Base-by-base conservation (phyloP, 2,113 vertebrate species). In the Oceanites oceanicus region DNA sequence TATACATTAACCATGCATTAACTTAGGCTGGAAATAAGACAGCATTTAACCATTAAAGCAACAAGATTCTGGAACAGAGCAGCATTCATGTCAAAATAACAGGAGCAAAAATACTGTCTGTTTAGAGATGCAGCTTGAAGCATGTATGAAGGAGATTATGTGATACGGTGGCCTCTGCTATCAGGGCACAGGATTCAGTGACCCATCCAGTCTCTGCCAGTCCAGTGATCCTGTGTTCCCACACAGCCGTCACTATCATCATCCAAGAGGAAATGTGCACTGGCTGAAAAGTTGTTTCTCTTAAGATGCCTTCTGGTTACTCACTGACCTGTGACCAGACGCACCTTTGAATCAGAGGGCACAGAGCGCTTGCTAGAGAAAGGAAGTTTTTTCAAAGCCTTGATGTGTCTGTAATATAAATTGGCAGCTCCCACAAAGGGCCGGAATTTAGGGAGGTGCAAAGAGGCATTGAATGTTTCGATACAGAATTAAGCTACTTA, bases 171-270 rank as follows among this genome's bases (percentile, higher is more conserved):
- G 63, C 49, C 72, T 61, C 42, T 84, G 16, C 50, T 65, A 4
- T 29, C 42, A 26, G 47, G 29, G 26, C 45, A 26, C 13, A 15
- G 62, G 34, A 10, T 71, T 75, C 27, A 1, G 56, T 59, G 50
- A 82, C 56, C 77, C 61, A 12, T 32, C 12, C 26, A 18, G 34
- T 17, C 61, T 74, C 59, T 84, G 76, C 20, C 58, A 91, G 62
- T 53, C 58, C 55, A 32, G 47, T 5, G 68, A 53, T 34, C 63
- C 70, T 25, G 1, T 52, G 40, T 6, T 71, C 44, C 82, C 52
- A 38, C 7, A 0, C 1, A 26, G 52, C 50, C 5, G 1, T 38
- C 0, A 0, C 42, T 81, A 0, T 75, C 74, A 15, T 79, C 44
- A 53, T 19, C 53, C 70, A 34, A 17, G 11, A 68, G 56, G 26